Conservation (phyloP, 2,888 invertebrate genomes). For the Drosophila sordidapex region DNA sequence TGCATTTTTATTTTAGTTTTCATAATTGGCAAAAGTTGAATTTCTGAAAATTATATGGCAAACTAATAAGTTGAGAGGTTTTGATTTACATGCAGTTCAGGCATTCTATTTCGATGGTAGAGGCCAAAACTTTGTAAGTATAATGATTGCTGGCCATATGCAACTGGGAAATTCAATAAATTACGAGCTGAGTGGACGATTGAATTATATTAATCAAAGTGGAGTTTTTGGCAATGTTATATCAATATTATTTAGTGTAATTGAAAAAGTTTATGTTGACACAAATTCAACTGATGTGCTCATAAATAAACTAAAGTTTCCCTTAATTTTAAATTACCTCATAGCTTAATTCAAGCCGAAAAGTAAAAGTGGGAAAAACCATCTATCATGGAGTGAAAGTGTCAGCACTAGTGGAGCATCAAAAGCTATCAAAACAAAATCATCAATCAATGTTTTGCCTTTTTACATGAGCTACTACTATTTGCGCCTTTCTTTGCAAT, state of each 20-base stretch:
- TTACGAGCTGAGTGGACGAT: neutral
- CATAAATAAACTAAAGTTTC: neutral
- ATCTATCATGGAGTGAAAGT: constrained; percentile 60
- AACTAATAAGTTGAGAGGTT: constrained; percentile 71
- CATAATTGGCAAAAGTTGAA: constrained; percentile 74
- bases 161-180: constrained; percentile 38
- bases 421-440: constrained; percentile 60
- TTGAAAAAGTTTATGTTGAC: constrained; percentile 30
- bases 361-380: constrained; percentile 26
- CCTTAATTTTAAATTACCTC: neutral
- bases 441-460: constrained; percentile 62
- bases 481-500: neutral
- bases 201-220: constrained; percentile 39
- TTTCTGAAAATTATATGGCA: constrained; percentile 69
- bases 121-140: constrained; percentile 26
- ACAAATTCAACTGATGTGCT: neutral
- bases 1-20: constrained; percentile 76
- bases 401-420: constrained; percentile 8
- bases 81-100: constrained; percentile 56
- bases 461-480: constrained; percentile 19
- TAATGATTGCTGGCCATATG: constrained; percentile 45
- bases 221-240: constrained; percentile 10
- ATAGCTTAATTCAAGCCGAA: neutral
- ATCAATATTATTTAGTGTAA: constrained; percentile 34
- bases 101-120: constrained; percentile 19